phyloP scores from a whole-genome alignment of 2,888 invertebrate genomes.

The Osmoderma eremita region DNA sequence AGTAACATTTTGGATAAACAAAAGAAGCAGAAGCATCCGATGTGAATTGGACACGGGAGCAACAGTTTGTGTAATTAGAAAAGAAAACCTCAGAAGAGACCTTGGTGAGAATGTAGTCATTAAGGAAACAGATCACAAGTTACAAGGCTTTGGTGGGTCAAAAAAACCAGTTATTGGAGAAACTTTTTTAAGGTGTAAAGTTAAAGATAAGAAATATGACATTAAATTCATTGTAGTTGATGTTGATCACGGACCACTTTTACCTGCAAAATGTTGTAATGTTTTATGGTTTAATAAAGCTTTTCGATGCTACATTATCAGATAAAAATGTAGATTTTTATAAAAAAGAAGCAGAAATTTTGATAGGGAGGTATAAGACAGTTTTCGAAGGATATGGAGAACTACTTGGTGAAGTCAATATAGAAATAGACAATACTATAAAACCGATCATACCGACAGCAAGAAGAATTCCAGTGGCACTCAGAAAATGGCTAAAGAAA shows the following conservation, averaged over 20 bases:
- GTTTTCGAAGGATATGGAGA: conserved; percentile 38
- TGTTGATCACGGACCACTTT: conserved; percentile 23
- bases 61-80: conserved; percentile 19
- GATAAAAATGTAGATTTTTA: neutral
- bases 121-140: conserved; percentile 12
- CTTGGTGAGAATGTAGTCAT: neutral
- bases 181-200: conserved; percentile 3
- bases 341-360: conserved; percentile 25
- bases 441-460: conserved; percentile 20
- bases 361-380: conserved; percentile 28
- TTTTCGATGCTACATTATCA: conserved; percentile 1
- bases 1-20: neutral
- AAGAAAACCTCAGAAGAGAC: conserved; percentile 3
- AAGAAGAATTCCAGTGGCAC: conserved; percentile 27
- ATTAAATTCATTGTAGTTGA: conserved; percentile 26
- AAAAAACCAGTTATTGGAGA: conserved; percentile 25
- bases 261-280: conserved; percentile 32
- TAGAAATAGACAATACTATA: conserved; percentile 21
- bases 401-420: conserved; percentile 8
- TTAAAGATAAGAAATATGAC: conserved; percentile 12
- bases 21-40: neutral
- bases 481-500: conserved; percentile 26
- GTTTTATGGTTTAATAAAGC: conserved; percentile 28
- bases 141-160: conserved; percentile 21
- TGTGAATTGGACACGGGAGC: conserved; percentile 37